Evolutionary conservation across 2,113 vertebrate genomes (phyloP).

Genomic region (Pelmatolapia mariae): DNA sequence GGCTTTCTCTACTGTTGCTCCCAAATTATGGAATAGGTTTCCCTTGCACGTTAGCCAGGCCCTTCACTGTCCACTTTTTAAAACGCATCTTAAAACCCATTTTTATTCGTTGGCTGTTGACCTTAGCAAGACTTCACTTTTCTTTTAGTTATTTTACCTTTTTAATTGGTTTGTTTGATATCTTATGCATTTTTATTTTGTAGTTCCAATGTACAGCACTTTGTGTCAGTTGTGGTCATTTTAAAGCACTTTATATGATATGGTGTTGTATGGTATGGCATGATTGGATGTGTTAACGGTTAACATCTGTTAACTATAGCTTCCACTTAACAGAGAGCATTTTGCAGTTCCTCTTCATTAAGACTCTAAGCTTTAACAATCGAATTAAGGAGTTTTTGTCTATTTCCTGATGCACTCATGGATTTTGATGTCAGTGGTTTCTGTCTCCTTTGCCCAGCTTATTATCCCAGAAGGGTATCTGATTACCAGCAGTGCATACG

Average conservation of each 20-base stretch:
- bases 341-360: not conserved
- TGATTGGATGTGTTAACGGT: not conserved
- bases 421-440: no score
- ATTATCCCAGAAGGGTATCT: no score
- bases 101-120: not conserved
- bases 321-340: not conserved
- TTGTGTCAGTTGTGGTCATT: not conserved
- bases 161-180: not conserved
- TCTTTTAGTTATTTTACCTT: not conserved
- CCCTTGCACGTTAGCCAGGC: not conserved
- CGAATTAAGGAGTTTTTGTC: not conserved
- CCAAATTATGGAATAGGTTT: no score
- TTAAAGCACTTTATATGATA: not conserved
- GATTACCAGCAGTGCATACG: no score
- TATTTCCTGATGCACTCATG: not conserved
- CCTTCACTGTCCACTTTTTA: not conserved
- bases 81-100: not conserved
- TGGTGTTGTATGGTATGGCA: not conserved
- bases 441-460: no score
- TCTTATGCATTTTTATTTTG: not conserved
- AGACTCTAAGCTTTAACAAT: not conserved
- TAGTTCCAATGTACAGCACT: not conserved
- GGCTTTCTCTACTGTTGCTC: not conserved
- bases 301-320: not conserved
- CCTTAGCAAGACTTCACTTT: not conserved